Evolutionary conservation across 2,888 invertebrate genomes (phyloP), one percentile per base, ranked within the genome.

Genomic region (Drosophila paucipuncta): DNA sequence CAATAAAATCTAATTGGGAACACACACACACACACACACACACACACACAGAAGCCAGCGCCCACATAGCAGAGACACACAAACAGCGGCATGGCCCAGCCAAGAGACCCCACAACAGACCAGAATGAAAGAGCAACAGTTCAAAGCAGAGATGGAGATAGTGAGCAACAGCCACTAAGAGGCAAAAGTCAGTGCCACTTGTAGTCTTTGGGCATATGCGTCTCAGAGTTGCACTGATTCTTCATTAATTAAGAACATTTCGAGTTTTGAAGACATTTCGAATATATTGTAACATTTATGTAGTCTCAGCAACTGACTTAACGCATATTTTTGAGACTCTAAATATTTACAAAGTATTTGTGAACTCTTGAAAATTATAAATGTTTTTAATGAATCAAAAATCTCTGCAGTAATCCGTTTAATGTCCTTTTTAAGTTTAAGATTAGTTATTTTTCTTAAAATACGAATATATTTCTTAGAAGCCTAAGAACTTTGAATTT

Each of bases 1-100:
- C 91, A 91, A 91, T 91, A 89, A 91, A 91, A 91, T 86, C 91
- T 91, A 91, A 91, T 91, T 91, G 91, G 75, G 86, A 91, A 80
- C 82, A 85, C 69, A 88, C 73, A 82, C 78, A 79, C 63, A 80
- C 82, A 85, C 69, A 88, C 73, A 82, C 78, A 79, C 63, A 74
- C 58, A 68, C 52, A 68, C 57, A 41, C 43, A 63, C 37, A 58
- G 31, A 70, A 49, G 66, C 16, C 22, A 39, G 43, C 61, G 47
- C 58, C 47, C 59, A 70, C 53, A 57, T 25, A 65, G 33, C 33
- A 25, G 11, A 57, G 61, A 68, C 35, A 63, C 55, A 74, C 30
- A 50, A 59, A 47, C 68, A 68, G 30, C 22, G 66, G 59, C 33
- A 61, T 63, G 62, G 37, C 61, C 22, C 61, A 52, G 55, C 49